Percentiles rank a stretch among this genome's conserved stretches.
Conservation (phyloP, 2,113 vertebrate genomes). For the Ifrita kowaldi region DNA sequence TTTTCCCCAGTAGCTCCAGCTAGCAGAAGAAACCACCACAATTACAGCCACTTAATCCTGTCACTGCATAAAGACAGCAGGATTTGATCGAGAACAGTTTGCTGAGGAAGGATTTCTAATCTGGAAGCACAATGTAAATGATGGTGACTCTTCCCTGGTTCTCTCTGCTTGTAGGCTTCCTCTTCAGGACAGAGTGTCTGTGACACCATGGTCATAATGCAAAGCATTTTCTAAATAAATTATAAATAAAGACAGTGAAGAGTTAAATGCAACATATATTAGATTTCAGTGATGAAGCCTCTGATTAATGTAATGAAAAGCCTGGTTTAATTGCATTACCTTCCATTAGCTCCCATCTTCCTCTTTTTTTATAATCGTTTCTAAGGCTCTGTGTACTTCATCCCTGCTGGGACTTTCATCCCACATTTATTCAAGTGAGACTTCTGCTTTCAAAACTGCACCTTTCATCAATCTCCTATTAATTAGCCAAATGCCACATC, state of each 20-base stretch:
- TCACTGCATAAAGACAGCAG: not conserved
- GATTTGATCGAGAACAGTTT: not conserved
- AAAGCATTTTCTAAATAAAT: not conserved
- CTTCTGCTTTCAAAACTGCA: constrained; percentile 67
- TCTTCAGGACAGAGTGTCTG: not conserved
- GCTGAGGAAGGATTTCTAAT: not conserved
- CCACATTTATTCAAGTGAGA: constrained; percentile 66
- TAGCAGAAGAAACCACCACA: not conserved
- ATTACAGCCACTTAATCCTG: not conserved
- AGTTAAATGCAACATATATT: constrained; percentile 47
- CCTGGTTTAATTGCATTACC: constrained; percentile 74
- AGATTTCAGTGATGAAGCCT: constrained; percentile 66
- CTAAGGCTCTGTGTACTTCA: constrained; percentile 14
- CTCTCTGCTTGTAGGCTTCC: not conserved
- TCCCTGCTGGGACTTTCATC: constrained; percentile 41
- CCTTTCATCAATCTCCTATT: constrained; percentile 79
- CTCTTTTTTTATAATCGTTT: constrained; percentile 29
- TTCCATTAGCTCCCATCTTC: constrained; percentile 73
- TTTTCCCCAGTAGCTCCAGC: not conserved
- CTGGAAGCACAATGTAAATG: not conserved
- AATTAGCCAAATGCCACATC: constrained; percentile 82
- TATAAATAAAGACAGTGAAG: not conserved
- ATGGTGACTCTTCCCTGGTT: not conserved
- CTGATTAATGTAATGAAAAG: constrained; percentile 81
- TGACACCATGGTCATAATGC: not conserved